phyloP scores from a whole-genome alignment of 2,888 invertebrate genomes.

The Pyrrhia umbra region DNA sequence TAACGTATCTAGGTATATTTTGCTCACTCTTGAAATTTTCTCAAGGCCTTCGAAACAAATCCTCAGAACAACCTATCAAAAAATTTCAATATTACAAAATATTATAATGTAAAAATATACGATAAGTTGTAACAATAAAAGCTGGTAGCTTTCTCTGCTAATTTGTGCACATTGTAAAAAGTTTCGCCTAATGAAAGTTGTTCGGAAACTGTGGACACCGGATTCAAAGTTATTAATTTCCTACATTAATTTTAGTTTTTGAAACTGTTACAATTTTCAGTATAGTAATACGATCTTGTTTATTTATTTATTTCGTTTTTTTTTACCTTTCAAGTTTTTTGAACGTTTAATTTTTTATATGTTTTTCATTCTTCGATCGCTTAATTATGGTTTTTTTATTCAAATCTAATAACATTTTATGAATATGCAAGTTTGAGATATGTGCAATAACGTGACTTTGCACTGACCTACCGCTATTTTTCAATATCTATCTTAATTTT shows the following conservation, averaged over 20 bases:
- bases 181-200: constrained; percentile 40
- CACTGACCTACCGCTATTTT: too few relatives aligned
- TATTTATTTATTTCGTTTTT: neutral
- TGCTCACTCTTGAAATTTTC: too few relatives aligned
- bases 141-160: constrained; percentile 29
- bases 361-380: too few relatives aligned
- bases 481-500: too few relatives aligned
- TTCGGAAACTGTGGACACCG: constrained; percentile 21
- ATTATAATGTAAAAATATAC: constrained; percentile 27
- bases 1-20: too few relatives aligned
- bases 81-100: constrained; percentile 4
- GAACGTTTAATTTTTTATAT: too few relatives aligned
- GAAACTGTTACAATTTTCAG: constrained; percentile 27
- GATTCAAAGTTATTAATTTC: constrained; percentile 31
- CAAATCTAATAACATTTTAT: too few relatives aligned
- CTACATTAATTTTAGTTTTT: constrained; percentile 39
- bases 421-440: too few relatives aligned
- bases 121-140: constrained; percentile 27
- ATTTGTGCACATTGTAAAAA: constrained; percentile 50
- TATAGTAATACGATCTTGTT: neutral
- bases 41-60: neutral
- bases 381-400: too few relatives aligned
- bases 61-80: neutral
- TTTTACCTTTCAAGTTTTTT: too few relatives aligned
- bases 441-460: too few relatives aligned